Conservation (phyloP, 2,797 vertebrate species). For the Helicolenus hilgendorfi region DNA sequence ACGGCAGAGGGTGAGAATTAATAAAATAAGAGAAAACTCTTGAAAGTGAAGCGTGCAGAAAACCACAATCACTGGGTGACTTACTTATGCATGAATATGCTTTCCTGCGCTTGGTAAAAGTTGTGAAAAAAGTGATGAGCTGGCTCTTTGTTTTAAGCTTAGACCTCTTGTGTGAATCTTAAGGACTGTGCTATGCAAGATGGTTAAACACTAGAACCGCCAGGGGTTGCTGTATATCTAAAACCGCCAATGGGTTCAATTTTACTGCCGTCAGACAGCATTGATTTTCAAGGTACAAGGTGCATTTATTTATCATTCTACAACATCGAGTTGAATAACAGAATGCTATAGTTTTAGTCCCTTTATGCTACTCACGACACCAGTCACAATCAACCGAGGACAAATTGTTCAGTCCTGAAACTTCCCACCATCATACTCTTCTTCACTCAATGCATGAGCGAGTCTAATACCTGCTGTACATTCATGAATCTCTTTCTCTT, state of each 20-base stretch:
- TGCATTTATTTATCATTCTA: background rate
- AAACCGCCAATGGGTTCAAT: background rate
- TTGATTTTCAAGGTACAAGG: background rate
- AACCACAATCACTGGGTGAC: conserved; percentile 26
- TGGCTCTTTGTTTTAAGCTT: conserved; percentile 44
- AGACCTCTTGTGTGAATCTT: conserved; percentile 23
- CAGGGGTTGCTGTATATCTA: background rate
- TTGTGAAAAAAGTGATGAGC: conserved; percentile 25
- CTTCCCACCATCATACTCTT: no score
- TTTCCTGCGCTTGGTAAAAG: conserved; percentile 38
- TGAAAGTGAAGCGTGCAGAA: conserved; percentile 28
- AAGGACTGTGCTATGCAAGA: conserved; percentile 12
- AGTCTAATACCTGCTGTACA: no score
- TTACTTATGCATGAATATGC: conserved; percentile 58
- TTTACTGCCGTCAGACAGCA: background rate
- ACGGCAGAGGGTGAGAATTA: conserved; percentile 48
- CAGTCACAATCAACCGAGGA: no score
- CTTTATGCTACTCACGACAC: no score
- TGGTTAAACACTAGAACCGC: background rate
- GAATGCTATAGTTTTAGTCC: no score
- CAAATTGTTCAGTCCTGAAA: no score
- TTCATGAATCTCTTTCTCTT: no score
- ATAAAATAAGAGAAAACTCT: conserved; percentile 65
- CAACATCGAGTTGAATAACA: background rate
- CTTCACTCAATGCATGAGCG: no score